Conservation (phyloP, 2,888 invertebrate genomes). For the Lepidocyrtoides sp. region DNA sequence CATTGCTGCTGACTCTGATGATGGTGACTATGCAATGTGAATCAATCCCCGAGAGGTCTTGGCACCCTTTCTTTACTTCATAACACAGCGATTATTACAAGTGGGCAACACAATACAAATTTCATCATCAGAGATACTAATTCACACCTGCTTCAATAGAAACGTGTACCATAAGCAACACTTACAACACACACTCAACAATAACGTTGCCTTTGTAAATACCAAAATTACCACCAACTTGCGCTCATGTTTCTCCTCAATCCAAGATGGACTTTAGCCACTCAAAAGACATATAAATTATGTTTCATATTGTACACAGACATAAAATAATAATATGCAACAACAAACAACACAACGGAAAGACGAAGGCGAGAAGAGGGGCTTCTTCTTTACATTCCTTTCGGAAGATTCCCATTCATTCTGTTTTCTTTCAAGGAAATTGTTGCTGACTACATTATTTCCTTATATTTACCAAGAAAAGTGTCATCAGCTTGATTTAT, state of each 20-base stretch:
- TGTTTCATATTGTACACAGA: conserved; percentile 52
- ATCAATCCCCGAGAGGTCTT: conserved; percentile 78
- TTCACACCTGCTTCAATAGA: conserved; percentile 77
- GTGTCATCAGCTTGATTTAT: conserved; percentile 79
- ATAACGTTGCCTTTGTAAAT: conserved; percentile 71
- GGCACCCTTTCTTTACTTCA: conserved; percentile 70
- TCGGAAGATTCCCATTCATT: conserved; percentile 77
- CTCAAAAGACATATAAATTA: conserved; percentile 81
- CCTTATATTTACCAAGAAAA: conserved; percentile 75
- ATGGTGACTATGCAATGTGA: conserved; percentile 62
- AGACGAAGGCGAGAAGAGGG: conserved; percentile 32
- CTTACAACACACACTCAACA: neutral
- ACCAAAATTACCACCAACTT: conserved; percentile 75
- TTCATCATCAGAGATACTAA: conserved; percentile 74
- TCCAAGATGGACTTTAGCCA: conserved; percentile 67
- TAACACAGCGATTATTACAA: conserved; percentile 74
- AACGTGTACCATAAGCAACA: conserved; percentile 17
- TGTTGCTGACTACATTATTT: conserved; percentile 77
- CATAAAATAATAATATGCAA: conserved; percentile 16
- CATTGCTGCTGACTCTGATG: neutral
- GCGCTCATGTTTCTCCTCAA: conserved; percentile 50
- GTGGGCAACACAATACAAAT: conserved; percentile 72
- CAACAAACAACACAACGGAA: conserved; percentile 5
- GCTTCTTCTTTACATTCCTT: conserved; percentile 76
- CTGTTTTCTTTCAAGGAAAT: conserved; percentile 68